Conservation (phyloP, 2,888 invertebrate species). For the Pecten maximus region DNA sequence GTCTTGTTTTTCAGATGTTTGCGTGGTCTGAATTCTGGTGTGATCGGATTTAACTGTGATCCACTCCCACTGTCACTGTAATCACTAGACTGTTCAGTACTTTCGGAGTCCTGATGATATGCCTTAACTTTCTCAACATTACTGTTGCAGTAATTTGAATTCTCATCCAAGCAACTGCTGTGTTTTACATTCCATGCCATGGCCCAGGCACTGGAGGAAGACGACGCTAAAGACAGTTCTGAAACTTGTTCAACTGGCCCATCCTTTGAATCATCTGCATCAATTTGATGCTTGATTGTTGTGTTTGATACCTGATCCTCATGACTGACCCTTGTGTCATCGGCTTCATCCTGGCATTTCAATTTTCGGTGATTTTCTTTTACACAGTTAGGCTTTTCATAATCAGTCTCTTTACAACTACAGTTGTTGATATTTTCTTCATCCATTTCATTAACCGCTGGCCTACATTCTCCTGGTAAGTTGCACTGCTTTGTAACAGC, state of each 20-base stretch:
- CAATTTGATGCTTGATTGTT: neutral
- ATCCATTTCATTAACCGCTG: neutral
- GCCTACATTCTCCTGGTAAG: neutral
- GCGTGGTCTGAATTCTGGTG: conserved; percentile 52
- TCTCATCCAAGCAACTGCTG: neutral
- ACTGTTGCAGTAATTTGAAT: neutral
- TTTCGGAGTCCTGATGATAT: neutral
- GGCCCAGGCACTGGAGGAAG: neutral
- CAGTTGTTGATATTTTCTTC: neutral
- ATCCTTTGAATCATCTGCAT: neutral
- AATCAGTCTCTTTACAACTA: neutral
- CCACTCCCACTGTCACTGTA: neutral
- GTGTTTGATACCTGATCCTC: neutral
- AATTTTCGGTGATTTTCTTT: neutral
- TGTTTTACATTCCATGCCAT: neutral
- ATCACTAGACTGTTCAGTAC: conserved; percentile 10
- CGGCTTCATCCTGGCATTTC: neutral
- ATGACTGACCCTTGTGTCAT: neutral
- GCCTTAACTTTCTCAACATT: neutral
- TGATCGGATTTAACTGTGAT: conserved; percentile 44
- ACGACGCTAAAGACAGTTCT: neutral
- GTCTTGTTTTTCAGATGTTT: neutral
- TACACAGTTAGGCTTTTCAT: neutral
- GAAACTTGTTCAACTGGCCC: neutral
- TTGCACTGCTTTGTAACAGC: neutral